These are phyloP conservation scores for Drosophila subquinaria DNA, from an alignment of 2,888 invertebrate genomes.

Conservation along the genomic window DNA sequence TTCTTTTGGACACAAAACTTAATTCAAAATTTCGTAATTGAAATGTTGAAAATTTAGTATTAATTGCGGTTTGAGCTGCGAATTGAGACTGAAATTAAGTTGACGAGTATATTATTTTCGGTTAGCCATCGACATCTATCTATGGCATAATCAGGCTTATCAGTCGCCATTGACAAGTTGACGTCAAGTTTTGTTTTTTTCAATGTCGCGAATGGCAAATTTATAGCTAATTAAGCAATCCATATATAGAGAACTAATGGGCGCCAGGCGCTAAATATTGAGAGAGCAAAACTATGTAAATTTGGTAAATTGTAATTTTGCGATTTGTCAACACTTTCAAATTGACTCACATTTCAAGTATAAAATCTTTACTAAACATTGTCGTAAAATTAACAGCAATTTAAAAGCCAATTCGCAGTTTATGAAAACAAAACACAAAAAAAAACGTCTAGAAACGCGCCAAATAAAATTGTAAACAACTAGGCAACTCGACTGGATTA, in stretches of 20 bases:
- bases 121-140: background rate
- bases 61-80: slow-evolving; percentile 14
- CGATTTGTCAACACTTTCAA: slow-evolving; percentile 3
- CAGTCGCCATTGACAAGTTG: slow-evolving; percentile 47
- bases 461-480: slow-evolving; percentile 3
- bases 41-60: background rate
- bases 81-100: slow-evolving; percentile 32
- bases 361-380: background rate
- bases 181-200: slow-evolving; percentile 38
- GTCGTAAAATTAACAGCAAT: slow-evolving; percentile 9
- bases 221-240: slow-evolving; percentile 32
- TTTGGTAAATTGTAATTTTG: slow-evolving; percentile 18
- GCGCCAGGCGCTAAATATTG: slow-evolving; percentile 24
- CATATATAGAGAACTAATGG: slow-evolving; percentile 1
- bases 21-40: slow-evolving; percentile 8
- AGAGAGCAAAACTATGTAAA: slow-evolving; percentile 3
- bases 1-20: slow-evolving; percentile 5
- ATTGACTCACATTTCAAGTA: slow-evolving; percentile 3
- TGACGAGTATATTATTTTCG: background rate
- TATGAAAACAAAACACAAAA: slow-evolving; percentile 3
- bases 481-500: background rate
- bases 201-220: slow-evolving; percentile 48
- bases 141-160: slow-evolving; percentile 33
- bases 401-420: slow-evolving; percentile 11
- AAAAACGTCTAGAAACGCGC: background rate